Evolutionary conservation across 2,797 vertebrate species (phyloP).

Genomic region (Artibeus lituratus): DNA sequence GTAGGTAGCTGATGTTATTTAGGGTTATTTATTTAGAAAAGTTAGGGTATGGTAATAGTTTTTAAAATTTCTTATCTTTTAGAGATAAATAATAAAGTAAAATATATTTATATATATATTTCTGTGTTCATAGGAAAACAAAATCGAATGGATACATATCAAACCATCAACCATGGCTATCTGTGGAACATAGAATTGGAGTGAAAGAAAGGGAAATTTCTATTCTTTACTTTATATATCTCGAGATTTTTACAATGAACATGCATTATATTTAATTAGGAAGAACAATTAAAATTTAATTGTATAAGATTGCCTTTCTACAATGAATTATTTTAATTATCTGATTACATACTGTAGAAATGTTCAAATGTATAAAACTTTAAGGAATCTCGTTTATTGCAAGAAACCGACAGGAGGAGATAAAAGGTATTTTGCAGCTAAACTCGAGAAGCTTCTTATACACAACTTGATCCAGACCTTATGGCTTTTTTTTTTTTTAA

Average conservation of each 20-base stretch:
- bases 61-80: background rate
- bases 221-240: background rate
- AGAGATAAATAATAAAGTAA: background rate
- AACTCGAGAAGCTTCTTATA: background rate
- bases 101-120: background rate
- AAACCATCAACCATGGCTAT: background rate
- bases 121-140: background rate
- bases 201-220: background rate
- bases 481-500: background rate
- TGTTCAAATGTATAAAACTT: background rate
- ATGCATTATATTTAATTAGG: background rate
- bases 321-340: background rate
- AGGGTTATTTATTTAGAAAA: background rate
- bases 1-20: background rate
- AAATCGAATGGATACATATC: background rate
- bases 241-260: background rate
- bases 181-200: background rate
- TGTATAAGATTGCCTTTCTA: background rate
- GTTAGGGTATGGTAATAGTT: background rate
- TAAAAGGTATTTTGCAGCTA: background rate
- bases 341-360: background rate
- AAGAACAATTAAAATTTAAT: background rate
- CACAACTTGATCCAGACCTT: background rate
- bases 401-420: background rate
- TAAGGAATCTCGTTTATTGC: background rate